phyloP scores from a whole-genome alignment of 2,113 vertebrate species.

The Microcebus griseorufus region DNA sequence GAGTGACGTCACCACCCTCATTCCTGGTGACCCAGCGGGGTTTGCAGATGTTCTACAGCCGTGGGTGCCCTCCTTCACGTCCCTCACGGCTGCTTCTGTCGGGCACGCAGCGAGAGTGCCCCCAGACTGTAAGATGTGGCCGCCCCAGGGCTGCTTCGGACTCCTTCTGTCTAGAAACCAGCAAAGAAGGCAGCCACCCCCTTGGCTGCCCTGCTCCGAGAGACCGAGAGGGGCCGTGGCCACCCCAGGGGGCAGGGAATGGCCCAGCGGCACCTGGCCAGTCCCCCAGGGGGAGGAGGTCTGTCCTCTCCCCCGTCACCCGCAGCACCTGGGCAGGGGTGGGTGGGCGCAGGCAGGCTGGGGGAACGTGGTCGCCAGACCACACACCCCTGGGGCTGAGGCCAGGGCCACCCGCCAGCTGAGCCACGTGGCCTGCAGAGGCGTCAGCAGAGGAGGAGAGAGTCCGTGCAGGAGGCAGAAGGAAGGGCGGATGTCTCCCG shows the following conservation, averaged over 20 bases:
- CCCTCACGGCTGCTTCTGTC: neutral
- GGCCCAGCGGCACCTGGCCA: no score
- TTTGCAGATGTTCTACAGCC: neutral
- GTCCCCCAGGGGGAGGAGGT: no score
- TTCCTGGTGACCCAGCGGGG: no score
- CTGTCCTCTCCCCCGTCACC: no score
- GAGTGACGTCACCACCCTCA: neutral
- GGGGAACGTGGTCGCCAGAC: no score
- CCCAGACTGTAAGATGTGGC: rapidly evolving
- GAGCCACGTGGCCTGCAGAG: neutral
- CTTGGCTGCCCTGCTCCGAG: neutral
- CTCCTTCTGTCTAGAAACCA: neutral
- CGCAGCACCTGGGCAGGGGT: rapidly evolving
- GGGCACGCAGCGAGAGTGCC: no score
- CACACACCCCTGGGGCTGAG: no score
- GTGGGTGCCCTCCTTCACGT: no score
- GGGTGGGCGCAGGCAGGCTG: neutral
- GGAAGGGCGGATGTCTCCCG: rapidly evolving
- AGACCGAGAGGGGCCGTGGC: no score
- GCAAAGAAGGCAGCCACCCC: neutral
- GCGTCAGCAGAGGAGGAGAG: rapidly evolving
- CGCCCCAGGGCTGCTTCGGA: no score
- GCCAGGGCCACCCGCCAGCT: neutral
- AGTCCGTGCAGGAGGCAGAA: rapidly evolving
- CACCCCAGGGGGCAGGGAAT: no score